phyloP scores from a whole-genome alignment of 2,888 invertebrate genomes.

The Teinopalpus imperialis region DNA sequence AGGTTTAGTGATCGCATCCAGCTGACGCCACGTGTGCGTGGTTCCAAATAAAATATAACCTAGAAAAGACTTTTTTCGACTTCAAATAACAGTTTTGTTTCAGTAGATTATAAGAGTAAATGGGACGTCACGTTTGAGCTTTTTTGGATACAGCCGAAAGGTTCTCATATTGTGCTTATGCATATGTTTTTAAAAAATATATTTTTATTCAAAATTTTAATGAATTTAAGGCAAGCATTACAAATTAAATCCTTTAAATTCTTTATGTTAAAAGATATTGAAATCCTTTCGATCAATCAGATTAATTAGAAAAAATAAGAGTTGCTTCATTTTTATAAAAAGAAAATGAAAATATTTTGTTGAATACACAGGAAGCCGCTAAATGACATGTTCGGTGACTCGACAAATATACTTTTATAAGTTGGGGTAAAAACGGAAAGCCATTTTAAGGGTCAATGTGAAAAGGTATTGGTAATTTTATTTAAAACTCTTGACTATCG shows the following conservation, averaged over 20 bases:
- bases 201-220: no score
- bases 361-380: conserved; percentile 12
- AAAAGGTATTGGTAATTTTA: conserved; percentile 81
- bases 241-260: no score
- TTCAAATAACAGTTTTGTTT: conserved; percentile 15
- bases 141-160: not conserved
- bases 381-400: conserved; percentile 49
- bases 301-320: not conserved
- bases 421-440: conserved; percentile 80
- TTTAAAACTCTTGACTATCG: conserved; percentile 75
- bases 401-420: conserved; percentile 74
- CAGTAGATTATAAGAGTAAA: conserved; percentile 8
- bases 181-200: no score
- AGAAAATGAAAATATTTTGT: not conserved
- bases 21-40: conserved; percentile 64
- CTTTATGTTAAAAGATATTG: not conserved
- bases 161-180: no score
- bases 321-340: not conserved
- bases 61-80: conserved; percentile 13
- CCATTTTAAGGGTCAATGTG: conserved; percentile 82
- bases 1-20: conserved; percentile 68
- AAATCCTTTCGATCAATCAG: no score
- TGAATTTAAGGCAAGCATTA: no score
- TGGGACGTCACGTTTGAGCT: conserved; percentile 14
- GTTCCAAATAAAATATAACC: conserved; percentile 43